phyloP scores from a whole-genome alignment of 64 coral and sea anemone species.

The Catalaphyllia jardinei region DNA sequence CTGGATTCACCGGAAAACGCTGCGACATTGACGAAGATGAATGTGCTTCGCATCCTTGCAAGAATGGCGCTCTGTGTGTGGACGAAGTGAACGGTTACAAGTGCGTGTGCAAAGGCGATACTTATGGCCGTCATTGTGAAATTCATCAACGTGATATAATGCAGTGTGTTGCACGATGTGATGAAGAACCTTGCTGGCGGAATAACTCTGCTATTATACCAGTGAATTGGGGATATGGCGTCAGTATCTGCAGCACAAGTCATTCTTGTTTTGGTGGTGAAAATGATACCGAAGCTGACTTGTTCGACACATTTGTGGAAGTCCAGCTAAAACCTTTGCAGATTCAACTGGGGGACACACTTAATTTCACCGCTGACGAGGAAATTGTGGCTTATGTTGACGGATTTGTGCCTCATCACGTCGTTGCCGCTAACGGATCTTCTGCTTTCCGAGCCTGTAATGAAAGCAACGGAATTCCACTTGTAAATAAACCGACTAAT shows the following conservation, averaged over 20 bases:
- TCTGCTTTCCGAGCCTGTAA: conserved; percentile 79
- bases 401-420: conserved; percentile 78
- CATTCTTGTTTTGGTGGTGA: conserved; percentile 84
- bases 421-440: conserved; percentile 50
- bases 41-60: conserved; percentile 82
- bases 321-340: conserved; percentile 91
- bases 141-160: conserved; percentile 64
- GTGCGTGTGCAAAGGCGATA: conserved; percentile 70
- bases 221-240: conserved; percentile 87
- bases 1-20: conserved; percentile 76
- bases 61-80: conserved; percentile 82
- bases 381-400: conserved; percentile 67
- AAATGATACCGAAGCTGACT: conserved; percentile 46
- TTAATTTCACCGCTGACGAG: conserved; percentile 90
- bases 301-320: conserved; percentile 77
- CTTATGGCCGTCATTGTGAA: conserved; percentile 88
- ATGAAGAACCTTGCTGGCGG: conserved; percentile 82
- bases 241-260: conserved; percentile 83
- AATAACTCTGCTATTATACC: conserved; percentile 52
- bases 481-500: conserved; percentile 54
- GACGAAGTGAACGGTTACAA: conserved; percentile 89
- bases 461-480: conserved; percentile 73
- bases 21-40: conserved; percentile 90
- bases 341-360: conserved; percentile 85
- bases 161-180: conserved; percentile 71